Conservation (phyloP, 2,797 vertebrate genomes). For the Carcharodon carcharias region DNA sequence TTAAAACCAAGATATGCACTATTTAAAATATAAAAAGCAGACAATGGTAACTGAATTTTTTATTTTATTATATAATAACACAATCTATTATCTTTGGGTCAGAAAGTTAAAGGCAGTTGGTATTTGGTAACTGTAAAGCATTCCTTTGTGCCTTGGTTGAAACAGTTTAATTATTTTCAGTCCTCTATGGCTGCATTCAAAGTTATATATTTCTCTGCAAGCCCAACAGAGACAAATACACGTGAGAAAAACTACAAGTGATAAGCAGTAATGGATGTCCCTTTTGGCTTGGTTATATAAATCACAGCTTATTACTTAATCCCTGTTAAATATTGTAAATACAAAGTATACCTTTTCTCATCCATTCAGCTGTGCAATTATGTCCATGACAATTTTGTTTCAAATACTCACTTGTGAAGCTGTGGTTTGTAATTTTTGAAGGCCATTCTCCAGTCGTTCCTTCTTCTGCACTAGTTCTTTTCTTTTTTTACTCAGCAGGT, state of each 20-base stretch:
- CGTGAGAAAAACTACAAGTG: conserved; percentile 11
- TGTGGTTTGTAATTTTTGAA: conserved; percentile 60
- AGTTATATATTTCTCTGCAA: conserved; percentile 7
- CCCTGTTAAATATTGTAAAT: not conserved
- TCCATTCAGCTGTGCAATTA: not conserved
- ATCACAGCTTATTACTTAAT: not conserved
- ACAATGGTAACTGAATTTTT: conserved; percentile 11
- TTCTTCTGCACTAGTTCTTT: conserved; percentile 62
- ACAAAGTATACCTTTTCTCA: not conserved
- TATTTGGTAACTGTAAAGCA: conserved; percentile 29
- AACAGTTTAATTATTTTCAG: conserved; percentile 38
- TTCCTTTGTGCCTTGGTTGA: conserved; percentile 28
- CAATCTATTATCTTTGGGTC: conserved; percentile 32
- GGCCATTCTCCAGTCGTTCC: conserved; percentile 61
- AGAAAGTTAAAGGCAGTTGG: conserved; percentile 34
- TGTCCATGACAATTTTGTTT: not conserved
- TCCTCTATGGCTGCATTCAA: conserved; percentile 20
- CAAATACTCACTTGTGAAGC: conserved; percentile 50
- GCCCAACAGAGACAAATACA: conserved; percentile 9
- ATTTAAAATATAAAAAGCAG: conserved; percentile 23
- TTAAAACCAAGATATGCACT: conserved; percentile 23
- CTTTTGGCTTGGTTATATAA: not conserved
- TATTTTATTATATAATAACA: conserved; percentile 35
- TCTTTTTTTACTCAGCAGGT: conserved; percentile 60
- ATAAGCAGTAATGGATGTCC: not conserved